Conservation (phyloP, 1,140 invertebrate genomes). For the Harlomillsia oculata region DNA sequence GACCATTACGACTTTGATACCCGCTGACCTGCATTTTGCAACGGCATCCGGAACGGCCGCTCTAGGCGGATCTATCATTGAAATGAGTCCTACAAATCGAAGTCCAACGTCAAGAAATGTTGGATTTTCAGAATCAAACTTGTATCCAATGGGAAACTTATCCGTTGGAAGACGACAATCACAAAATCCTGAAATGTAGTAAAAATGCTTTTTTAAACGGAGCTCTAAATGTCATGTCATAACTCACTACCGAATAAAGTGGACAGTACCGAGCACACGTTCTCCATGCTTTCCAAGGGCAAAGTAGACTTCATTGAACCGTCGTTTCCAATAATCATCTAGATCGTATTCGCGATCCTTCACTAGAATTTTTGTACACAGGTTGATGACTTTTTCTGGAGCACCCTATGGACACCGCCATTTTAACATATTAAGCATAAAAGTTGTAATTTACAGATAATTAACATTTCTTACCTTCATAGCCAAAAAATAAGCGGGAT, state of each 20-base stretch:
- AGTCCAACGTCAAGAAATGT: constrained; percentile 41
- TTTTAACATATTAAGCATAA: constrained; percentile 17
- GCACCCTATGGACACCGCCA: constrained; percentile 46
- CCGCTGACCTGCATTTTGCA: constrained; percentile 38
- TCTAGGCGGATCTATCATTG: constrained; percentile 41
- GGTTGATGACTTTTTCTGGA: constrained; percentile 10
- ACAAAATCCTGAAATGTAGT: constrained; percentile 23
- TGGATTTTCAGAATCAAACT: constrained; percentile 39
- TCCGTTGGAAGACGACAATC: constrained; percentile 37
- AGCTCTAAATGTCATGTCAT: not conserved
- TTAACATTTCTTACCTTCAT: constrained; percentile 24
- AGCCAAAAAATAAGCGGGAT: constrained; percentile 27
- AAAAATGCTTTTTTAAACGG: not conserved
- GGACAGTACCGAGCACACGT: constrained; percentile 54
- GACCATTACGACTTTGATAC: constrained; percentile 55
- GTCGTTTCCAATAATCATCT: constrained; percentile 1
- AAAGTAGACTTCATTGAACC: constrained; percentile 44
- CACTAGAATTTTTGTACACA: constrained; percentile 7
- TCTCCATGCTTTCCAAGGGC: constrained; percentile 75
- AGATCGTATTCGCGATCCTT: constrained; percentile 8
- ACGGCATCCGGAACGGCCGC: constrained; percentile 39
- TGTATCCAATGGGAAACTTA: constrained; percentile 38
- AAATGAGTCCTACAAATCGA: constrained; percentile 43
- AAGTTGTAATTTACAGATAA: constrained; percentile 39
- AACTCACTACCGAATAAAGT: not conserved